Base-by-base conservation (phyloP, 2,888 invertebrate genomes). In the Oligia fasciuncula region DNA sequence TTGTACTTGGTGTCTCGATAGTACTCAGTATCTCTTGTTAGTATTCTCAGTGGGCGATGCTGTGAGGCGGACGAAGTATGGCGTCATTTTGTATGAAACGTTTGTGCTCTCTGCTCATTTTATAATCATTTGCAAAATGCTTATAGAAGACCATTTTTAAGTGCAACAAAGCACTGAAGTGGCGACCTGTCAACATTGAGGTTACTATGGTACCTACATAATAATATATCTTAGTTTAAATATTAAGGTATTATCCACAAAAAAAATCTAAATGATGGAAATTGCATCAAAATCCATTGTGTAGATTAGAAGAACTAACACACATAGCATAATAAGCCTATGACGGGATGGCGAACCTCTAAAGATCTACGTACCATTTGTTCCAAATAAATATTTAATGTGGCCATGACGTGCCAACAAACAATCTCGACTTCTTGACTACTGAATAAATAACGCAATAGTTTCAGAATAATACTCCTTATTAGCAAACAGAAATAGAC, bases 11-110 rank as follows among this genome's bases (percentile, higher is more conserved):
- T 72, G 51, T 43, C n/a, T 71, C 35, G 19, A 19, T 29, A 8
- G 57, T 76, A 23, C 40, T 60, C n/a, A 60, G 11, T 60, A 60
- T n/a, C n/a, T 60, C 19, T 82, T 62, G 46, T 68, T 40, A 82
- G 29, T 29, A 69, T 69, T 76, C 14, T 60, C 49, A 51, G 9
- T 60, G 67, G 13, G 17, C 0, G 49, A 29, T n/a, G 13, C 9
- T 40, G 40, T 67, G n/a, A 54, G 62, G 2, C 6, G 35, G 19
- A n/a, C 11, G 14, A 35, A 23, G 2, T 29, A 23, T 17, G 0
- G n/a, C 2, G 43, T 35, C 23, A 65, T 51, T 79, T 79, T 81
- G 35, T 66, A 57, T 35, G 19, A 43, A 14, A 81, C 14, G 2
- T n/a, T 19, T 14, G 17, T 35, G 29, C 14, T 81, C 43, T 51